A percentile compares a stretch with the other conserved stretches of the same genome.
phyloP scores from a whole-genome alignment of 1,140 invertebrate species.

The Bombyx mori region DNA sequence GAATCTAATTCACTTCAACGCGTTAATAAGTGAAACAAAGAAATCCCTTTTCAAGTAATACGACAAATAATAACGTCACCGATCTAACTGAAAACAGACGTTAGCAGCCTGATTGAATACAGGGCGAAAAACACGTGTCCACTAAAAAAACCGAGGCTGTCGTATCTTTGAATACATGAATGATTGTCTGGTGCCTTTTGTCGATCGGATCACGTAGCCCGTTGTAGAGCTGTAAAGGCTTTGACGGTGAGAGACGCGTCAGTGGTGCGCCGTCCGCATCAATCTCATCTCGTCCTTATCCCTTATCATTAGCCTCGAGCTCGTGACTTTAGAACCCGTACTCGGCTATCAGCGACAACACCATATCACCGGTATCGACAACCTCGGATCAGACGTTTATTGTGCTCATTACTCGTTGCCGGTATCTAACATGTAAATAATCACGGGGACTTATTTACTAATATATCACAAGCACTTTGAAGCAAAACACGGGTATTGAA shows the following conservation, averaged over 20 bases:
- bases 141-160: conserved; percentile 28
- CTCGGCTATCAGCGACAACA: conserved; percentile 16
- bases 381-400: conserved; percentile 23
- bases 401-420: conserved; percentile 18
- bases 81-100: conserved; percentile 12
- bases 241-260: conserved; percentile 19
- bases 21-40: conserved; percentile 26
- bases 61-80: conserved; percentile 11
- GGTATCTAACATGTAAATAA: conserved; percentile 21
- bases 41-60: conserved; percentile 10
- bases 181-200: conserved; percentile 31
- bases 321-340: conserved; percentile 33
- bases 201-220: conserved; percentile 25
- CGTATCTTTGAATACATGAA: conserved; percentile 16
- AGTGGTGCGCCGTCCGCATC: conserved; percentile 17
- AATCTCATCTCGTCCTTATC: conserved; percentile 38
- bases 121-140: conserved; percentile 16
- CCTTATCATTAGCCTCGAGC: conserved; percentile 37
- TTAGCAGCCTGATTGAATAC: conserved; percentile 9
- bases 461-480: background rate
- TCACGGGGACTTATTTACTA: conserved; percentile 11
- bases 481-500: no score
- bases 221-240: conserved; percentile 14
- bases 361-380: conserved; percentile 27
- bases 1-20: conserved; percentile 17